Conservation (phyloP, 2,888 invertebrate genomes). For the Rotaria socialis region DNA sequence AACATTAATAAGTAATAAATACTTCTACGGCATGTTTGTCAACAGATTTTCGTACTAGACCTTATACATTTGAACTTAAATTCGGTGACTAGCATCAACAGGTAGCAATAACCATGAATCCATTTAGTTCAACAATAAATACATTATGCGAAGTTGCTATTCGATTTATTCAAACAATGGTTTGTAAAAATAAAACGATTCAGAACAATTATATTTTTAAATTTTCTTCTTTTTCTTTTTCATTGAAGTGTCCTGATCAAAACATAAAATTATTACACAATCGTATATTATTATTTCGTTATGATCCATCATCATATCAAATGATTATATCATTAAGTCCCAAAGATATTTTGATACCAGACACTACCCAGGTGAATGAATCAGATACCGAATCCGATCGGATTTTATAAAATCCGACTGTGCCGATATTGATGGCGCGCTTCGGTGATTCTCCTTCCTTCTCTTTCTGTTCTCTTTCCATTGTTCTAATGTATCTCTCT, state of each 20-base stretch:
- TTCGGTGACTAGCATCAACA: not conserved
- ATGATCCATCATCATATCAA: constrained; percentile 2
- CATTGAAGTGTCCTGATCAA: constrained; percentile 13
- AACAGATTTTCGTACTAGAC: not conserved
- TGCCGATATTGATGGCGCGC: too few species aligned
- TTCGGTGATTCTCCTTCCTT: too few species aligned
- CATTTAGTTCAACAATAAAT: not conserved
- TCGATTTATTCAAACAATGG: constrained; percentile 19
- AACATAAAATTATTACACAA: not conserved
- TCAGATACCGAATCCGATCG: too few species aligned
- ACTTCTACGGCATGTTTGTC: not conserved
- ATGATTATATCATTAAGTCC: not conserved
- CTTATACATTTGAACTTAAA: not conserved
- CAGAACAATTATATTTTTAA: too few species aligned
- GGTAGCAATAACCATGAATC: not conserved
- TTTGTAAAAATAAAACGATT: not conserved
- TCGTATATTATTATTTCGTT: not conserved
- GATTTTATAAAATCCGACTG: too few species aligned
- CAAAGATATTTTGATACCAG: not conserved
- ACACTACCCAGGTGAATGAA: not conserved
- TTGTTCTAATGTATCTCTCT: too few species aligned
- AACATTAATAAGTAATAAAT: not conserved
- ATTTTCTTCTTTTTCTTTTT: not conserved
- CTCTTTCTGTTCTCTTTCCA: too few species aligned
- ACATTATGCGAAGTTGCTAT: not conserved